Evolutionary conservation across 2,797 vertebrate genomes (phyloP).

Genomic region (Ispidina lecontei): DNA sequence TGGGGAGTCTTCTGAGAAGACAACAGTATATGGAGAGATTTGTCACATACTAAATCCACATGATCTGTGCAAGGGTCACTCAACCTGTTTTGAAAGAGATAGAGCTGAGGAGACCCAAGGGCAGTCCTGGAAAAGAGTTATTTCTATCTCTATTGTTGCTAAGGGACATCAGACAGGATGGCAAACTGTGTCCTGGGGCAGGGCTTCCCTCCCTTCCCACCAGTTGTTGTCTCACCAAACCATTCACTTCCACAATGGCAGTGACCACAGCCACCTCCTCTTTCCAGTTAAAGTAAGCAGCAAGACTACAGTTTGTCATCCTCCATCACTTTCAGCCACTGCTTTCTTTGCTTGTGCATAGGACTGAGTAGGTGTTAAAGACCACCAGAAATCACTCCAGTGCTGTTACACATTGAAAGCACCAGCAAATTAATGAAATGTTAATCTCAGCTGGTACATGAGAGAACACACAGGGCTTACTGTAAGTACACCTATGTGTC

Average conservation of each 20-base stretch:
- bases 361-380: neutral
- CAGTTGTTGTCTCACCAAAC: neutral
- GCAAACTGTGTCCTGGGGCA: neutral
- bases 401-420: neutral
- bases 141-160: neutral
- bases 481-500: neutral
- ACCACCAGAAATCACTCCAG: neutral
- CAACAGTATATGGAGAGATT: neutral
- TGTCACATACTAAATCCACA: neutral
- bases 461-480: neutral
- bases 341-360: neutral
- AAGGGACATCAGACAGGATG: neutral
- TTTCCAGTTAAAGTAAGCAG: neutral
- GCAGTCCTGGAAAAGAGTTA: neutral
- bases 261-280: neutral
- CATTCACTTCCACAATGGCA: neutral
- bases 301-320: neutral
- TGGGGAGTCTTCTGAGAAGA: neutral
- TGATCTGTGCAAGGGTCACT: neutral
- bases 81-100: neutral
- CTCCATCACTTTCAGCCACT: neutral
- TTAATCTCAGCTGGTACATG: neutral
- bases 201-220: neutral
- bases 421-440: neutral
- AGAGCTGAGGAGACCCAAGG: neutral